A percentile compares a stretch with the other conserved stretches of the same genome.
phyloP scores from a whole-genome alignment of 2,888 invertebrate genomes.

The Candidula unifasciata region DNA sequence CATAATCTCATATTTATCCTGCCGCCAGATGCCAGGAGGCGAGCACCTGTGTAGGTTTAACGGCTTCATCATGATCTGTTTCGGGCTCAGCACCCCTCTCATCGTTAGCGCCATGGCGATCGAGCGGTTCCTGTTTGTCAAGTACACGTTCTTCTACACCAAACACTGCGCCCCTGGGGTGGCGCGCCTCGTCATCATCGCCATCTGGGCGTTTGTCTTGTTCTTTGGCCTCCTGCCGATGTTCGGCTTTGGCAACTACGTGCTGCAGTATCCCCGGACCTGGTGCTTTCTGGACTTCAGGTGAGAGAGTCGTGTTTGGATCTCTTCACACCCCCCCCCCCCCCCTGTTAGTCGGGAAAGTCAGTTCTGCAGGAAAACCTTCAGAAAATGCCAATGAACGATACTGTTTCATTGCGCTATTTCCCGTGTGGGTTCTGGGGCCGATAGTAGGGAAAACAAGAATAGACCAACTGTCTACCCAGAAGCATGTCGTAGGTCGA shows the following conservation, averaged over 20 bases:
- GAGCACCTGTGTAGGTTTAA: conserved; percentile 73
- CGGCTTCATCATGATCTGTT: conserved; percentile 76
- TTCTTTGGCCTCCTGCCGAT: conserved; percentile 73
- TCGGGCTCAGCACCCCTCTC: conserved; percentile 75
- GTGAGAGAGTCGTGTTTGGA: neutral
- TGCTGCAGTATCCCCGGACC: conserved; percentile 75
- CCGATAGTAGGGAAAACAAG: no score
- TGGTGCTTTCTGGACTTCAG: conserved; percentile 78
- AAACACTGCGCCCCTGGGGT: conserved; percentile 66
- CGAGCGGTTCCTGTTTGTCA: conserved; percentile 75
- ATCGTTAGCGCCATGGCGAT: conserved; percentile 78
- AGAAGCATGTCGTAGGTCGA: no score
- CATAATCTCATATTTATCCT: neutral
- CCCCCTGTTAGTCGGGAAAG: no score
- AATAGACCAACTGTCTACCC: no score
- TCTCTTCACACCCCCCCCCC: no score
- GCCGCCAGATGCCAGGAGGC: conserved; percentile 70
- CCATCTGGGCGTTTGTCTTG: conserved; percentile 68
- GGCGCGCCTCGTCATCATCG: conserved; percentile 65
- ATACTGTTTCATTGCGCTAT: no score
- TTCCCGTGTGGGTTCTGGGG: no score
- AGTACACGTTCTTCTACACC: conserved; percentile 74
- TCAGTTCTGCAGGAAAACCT: no score
- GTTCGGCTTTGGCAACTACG: conserved; percentile 74
- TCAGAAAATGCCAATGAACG: no score